Evolutionary conservation across 1,140 invertebrate genomes (phyloP), one percentile per base, ranked within the genome.

Genomic region (Mycetomoellerius zeteki): DNA sequence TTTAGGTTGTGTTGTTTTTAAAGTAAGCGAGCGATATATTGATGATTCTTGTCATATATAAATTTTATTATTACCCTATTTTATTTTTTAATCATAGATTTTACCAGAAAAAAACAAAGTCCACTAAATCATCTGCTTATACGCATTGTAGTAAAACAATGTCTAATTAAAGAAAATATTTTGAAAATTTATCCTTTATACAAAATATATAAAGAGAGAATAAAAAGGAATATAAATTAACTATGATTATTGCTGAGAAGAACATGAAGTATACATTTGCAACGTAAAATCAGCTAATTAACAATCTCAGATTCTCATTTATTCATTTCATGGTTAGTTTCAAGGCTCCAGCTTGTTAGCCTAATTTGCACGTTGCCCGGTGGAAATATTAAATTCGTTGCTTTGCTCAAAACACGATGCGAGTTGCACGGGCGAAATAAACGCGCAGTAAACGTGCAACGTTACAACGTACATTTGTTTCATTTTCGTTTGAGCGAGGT

Each of bases 231-330:
- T 21, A 54, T 14, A 56, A 43, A 52, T 81, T 47, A 43, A 33
- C 27, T 69, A 21, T 24, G 14, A 24, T 33, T 56, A 50, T 16
- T 14, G 5, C 37, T 37, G 21, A 47, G 50, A 0, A 12, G 16
- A 54, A 43, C 10, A 27, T 1, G 10, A 81, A 56, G 14, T 21
- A 71, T 33, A 43, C 21, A 69, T 56, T 27, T n/a, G 30, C 16
- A 30, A 56, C 72, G 54, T 73, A n/a, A 73, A 73, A 50, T 60
- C 80, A 24, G 30, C 37, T 12, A 73, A 47, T 73, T 73, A 73
- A 73, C 37, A 52, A 62, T 24, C 21, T 0, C 19, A 8, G 33
- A 65, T 65, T 21, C 4, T 60, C 80, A 73, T 73, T 58, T 47
- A 24, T 82, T 12, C 8, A 14, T 24, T 16, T 71, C 24, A 43